These are phyloP conservation scores for Drosophila vallismaia DNA, from an alignment of 2,888 invertebrate species.

Conservation along the genomic window DNA sequence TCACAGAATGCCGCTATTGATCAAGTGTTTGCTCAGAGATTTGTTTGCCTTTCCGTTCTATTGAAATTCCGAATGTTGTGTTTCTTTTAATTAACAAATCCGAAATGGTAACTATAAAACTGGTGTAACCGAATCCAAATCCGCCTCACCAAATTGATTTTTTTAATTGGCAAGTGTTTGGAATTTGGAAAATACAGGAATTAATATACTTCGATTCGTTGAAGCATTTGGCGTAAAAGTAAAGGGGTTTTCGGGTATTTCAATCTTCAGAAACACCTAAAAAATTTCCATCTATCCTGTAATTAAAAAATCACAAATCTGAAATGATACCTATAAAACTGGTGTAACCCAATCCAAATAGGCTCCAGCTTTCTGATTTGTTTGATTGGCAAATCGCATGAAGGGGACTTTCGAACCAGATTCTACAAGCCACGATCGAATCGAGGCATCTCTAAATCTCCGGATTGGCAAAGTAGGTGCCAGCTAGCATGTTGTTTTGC, in stretches of 20 bases:
- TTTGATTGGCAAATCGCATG: constrained; percentile 44
- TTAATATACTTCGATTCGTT: no score
- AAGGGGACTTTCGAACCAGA: background rate
- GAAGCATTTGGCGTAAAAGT: no score
- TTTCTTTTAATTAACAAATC: constrained; percentile 50
- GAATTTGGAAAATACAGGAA: no score
- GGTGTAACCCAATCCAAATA: constrained; percentile 27
- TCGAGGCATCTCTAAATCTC: constrained; percentile 53
- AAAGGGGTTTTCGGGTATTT: no score
- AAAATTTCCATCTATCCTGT: background rate
- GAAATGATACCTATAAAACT: constrained; percentile 23
- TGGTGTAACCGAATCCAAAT: constrained; percentile 41
- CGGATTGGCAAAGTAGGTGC: constrained; percentile 63
- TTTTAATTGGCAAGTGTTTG: constrained; percentile 41
- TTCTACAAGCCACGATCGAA: background rate
- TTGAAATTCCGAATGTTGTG: constrained; percentile 41
- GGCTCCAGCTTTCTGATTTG: constrained; percentile 42
- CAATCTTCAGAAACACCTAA: no score
- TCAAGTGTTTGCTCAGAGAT: constrained; percentile 69
- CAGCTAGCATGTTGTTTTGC: constrained; percentile 70
- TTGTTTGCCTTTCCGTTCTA: constrained; percentile 51
- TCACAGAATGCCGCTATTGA: constrained; percentile 64
- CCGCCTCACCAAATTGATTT: constrained; percentile 42
- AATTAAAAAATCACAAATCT: background rate
- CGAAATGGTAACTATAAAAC: constrained; percentile 30